A percentile compares a stretch with the other conserved stretches of the same genome.
Evolutionary conservation across 2,888 invertebrate genomes (phyloP).

Genomic region (Myopa testacea): DNA sequence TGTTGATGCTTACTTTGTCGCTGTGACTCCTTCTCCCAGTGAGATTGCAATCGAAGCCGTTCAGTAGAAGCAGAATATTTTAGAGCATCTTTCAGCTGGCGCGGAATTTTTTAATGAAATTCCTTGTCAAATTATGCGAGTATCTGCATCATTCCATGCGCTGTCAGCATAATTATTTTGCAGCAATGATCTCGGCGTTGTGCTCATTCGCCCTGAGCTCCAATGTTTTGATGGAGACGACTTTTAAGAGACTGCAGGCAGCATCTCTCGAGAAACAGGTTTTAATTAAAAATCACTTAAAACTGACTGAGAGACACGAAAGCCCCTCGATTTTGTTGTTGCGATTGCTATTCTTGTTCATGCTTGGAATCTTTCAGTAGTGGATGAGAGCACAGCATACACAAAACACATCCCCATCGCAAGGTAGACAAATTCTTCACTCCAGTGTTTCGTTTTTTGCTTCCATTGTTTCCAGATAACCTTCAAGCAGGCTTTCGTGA

Average conservation of each 20-base stretch:
- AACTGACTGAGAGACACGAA: too few relatives aligned
- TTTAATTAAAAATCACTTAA: too few relatives aligned
- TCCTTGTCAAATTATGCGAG: constrained; percentile 6
- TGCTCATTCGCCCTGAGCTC: background rate
- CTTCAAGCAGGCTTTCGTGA: constrained; percentile 54
- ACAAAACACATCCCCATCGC: background rate
- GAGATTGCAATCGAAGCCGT: background rate
- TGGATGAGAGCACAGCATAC: background rate
- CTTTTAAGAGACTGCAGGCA: background rate
- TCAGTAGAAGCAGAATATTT: background rate
- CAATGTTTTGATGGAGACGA: background rate
- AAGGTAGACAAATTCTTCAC: background rate
- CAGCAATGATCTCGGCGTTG: background rate
- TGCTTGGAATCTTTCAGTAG: too few relatives aligned
- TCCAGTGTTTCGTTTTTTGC: background rate
- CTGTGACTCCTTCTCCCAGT: background rate
- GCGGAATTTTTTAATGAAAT: constrained; percentile 23
- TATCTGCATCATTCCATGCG: constrained; percentile 18
- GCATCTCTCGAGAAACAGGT: background rate
- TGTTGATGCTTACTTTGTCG: background rate
- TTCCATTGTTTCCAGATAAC: constrained; percentile 47
- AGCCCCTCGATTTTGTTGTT: background rate
- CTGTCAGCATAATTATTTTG: background rate
- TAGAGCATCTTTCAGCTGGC: background rate
- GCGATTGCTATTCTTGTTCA: too few relatives aligned